Evolutionary conservation across 2,888 invertebrate species (phyloP).

Genomic region (Acanthosepion esculentum): DNA sequence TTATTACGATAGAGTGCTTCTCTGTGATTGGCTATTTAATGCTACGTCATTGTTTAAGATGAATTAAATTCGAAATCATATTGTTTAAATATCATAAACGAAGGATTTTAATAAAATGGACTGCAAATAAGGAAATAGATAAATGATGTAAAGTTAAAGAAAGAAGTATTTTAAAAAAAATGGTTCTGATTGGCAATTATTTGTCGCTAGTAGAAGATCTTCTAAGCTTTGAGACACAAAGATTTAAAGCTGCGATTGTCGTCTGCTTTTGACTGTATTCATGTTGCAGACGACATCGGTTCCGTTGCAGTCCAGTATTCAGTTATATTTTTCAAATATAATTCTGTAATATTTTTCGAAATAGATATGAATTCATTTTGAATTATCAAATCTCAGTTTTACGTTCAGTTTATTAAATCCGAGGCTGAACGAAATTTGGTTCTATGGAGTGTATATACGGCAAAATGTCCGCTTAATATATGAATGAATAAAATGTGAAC

Average conservation of each 20-base stretch:
- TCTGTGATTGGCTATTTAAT: conserved; percentile 6
- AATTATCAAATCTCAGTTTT: background rate
- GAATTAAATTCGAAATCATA: background rate
- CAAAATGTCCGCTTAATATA: background rate
- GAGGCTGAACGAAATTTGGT: background rate
- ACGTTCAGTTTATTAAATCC: background rate
- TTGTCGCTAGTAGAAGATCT: too few species aligned
- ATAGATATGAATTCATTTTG: background rate
- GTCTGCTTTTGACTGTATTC: background rate
- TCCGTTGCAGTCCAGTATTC: background rate
- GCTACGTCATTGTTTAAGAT: background rate
- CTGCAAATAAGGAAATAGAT: background rate
- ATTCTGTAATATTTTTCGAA: background rate
- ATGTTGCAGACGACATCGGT: background rate
- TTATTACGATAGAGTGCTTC: background rate
- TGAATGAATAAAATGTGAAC: too few species aligned
- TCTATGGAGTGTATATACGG: background rate
- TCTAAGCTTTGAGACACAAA: background rate
- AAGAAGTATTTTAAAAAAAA: too few species aligned
- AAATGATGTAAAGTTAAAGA: too few species aligned
- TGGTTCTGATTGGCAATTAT: too few species aligned
- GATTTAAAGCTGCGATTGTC: background rate
- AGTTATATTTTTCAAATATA: background rate
- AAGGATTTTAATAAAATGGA: background rate
- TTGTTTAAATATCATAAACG: background rate